Conservation (phyloP, 2,888 invertebrate species). For the Imbricaverruca yamaguchii region DNA sequence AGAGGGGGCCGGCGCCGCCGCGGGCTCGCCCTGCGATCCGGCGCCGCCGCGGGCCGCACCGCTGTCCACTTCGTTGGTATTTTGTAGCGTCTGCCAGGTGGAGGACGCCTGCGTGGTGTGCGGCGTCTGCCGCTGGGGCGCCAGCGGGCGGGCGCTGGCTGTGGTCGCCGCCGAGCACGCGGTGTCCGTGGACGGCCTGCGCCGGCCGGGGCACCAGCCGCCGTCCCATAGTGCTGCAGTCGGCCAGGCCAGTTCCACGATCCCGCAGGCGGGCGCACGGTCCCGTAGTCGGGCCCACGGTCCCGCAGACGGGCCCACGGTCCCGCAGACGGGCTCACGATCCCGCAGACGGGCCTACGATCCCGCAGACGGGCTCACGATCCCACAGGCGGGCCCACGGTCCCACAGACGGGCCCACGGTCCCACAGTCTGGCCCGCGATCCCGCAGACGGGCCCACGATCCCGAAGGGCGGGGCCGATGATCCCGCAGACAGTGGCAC, state of each 20-base stretch:
- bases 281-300: too few relatives aligned
- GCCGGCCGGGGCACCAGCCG: background rate
- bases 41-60: background rate
- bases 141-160: background rate
- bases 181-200: background rate
- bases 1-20: background rate
- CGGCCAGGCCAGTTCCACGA: too few relatives aligned
- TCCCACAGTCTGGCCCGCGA: background rate
- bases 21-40: background rate
- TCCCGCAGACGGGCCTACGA: too few relatives aligned
- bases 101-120: background rate
- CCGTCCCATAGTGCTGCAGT: too few relatives aligned
- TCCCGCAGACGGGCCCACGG: too few relatives aligned
- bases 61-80: constrained; percentile 1
- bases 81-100: constrained; percentile 13
- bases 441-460: too few relatives aligned
- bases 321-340: too few relatives aligned
- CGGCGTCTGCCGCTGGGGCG: background rate
- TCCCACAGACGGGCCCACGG: background rate
- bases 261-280: too few relatives aligned
- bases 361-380: too few relatives aligned
- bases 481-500: background rate
- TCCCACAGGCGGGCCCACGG: background rate
- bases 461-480: background rate
- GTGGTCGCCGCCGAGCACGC: background rate